Base-by-base conservation (phyloP, 1,140 invertebrate species). In the Aphis craccivora region DNA sequence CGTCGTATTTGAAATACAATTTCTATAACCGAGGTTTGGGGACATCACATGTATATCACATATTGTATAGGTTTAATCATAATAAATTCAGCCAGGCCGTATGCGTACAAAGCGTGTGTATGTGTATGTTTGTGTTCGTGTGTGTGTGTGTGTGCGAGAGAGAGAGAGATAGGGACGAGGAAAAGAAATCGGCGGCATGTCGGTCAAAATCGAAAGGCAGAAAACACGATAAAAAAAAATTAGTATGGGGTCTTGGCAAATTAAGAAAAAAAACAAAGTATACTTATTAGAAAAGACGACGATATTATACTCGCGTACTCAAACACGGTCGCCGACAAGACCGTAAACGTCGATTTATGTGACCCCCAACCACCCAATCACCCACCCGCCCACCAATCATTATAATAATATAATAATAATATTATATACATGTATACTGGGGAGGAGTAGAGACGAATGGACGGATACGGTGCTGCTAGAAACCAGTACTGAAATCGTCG, bases 291-390 rank as follows among this genome's bases (percentile, higher is more conserved):
- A 83, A 43, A 4, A 92, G n/a, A 51, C 60, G 40, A 83, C 25
- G 25, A 40, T 40, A 53, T 76, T 76, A 76, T 35, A 76, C 60
- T 76, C 60, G 60, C 25, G 22, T 37, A 55, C 88, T 35, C 18
- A 92, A 48, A 51, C 81, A 84, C 37, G 48, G 81, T 25, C 91
- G 91, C 81, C 91, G 81, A 92, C 91, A 92, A 53, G 91, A 84
- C 91, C 91, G 91, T 93, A 93, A 93, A 93, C 37, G 20, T 51
- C 48, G 40, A 93, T 93, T 93, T 93, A 93, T 93, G 91, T 93
- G 91, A 93, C 76, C 91, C 91, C 91, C 76, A 83, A 35, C 35
- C 35, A 76, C 30, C 30, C 60, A 67, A 40, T 3, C 37, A 40
- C 8, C 45, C 45, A 45, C 45, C 18, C 48, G 14, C n/a, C 60